Conservation (phyloP, 2,113 vertebrate genomes). For the Plectropomus leopardus region DNA sequence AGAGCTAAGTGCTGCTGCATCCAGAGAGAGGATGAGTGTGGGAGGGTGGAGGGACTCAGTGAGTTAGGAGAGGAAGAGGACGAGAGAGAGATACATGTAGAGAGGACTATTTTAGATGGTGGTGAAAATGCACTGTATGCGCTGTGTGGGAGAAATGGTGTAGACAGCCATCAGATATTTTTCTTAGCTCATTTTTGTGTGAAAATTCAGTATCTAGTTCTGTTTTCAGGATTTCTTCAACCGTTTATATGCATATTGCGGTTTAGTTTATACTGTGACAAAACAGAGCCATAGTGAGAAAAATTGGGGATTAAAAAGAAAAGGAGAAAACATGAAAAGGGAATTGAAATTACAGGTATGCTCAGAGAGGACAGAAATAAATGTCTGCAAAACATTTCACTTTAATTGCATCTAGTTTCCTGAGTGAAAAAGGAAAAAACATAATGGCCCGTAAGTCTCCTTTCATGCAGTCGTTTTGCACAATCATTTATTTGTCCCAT, state of each 20-base stretch:
- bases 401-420: not conserved
- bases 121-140: conserved; percentile 18
- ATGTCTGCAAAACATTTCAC: conserved; percentile 16
- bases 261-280: not conserved
- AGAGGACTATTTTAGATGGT: conserved; percentile 35
- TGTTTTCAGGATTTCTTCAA: not conserved
- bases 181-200: not conserved
- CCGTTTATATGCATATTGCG: not conserved
- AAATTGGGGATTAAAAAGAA: not conserved
- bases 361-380: not conserved
- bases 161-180: conserved; percentile 27
- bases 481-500: conserved; percentile 9
- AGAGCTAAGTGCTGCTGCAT: not conserved
- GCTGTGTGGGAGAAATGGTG: conserved; percentile 46
- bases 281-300: not conserved
- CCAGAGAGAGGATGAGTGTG: conserved; percentile 35
- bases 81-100: not conserved
- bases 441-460: not conserved
- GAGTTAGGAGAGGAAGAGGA: conserved; percentile 18
- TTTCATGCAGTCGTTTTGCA: not conserved
- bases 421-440: not conserved
- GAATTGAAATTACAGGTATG: conserved; percentile 22
- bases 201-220: conserved; percentile 8
- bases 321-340: not conserved
- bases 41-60: conserved; percentile 25